A percentile compares a stretch with the other conserved stretches of the same genome.
Conservation (phyloP, 2,113 vertebrate species). For the Anser brachyrhynchus region DNA sequence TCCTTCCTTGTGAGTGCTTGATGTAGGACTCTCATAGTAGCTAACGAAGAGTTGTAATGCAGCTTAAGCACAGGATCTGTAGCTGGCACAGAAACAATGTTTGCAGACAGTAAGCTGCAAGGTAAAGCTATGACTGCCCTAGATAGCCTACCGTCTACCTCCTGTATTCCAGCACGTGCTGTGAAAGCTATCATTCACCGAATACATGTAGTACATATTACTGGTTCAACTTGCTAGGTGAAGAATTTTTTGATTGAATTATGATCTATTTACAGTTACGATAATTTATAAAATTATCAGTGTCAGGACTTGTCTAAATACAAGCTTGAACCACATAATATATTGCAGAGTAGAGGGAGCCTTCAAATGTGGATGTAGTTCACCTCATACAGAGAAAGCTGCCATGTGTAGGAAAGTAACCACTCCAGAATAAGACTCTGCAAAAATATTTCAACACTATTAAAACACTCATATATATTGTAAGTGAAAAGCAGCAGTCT, state of each 20-base stretch:
- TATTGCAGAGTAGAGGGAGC: neutral
- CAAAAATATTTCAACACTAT: neutral
- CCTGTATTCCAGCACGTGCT: rapidly evolving
- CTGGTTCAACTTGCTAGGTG: neutral
- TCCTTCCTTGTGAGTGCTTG: neutral
- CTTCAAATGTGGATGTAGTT: neutral
- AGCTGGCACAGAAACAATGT: neutral
- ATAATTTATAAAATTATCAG: rapidly evolving
- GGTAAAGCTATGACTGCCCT: neutral
- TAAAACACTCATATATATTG: neutral
- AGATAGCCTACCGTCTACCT: neutral
- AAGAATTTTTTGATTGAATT: neutral
- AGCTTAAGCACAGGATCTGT: neutral
- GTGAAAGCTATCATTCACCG: neutral
- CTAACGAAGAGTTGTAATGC: neutral
- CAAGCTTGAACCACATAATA: neutral
- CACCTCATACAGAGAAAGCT: neutral
- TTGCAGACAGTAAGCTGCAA: neutral
- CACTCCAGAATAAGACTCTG: neutral
- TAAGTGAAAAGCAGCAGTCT: neutral
- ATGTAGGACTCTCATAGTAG: neutral
- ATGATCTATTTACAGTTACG: neutral
- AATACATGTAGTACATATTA: neutral
- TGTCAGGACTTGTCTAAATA: neutral
- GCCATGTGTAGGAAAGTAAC: neutral